Evolutionary conservation across 2,113 vertebrate genomes (phyloP).

Genomic region (Macquaria australasica): DNA sequence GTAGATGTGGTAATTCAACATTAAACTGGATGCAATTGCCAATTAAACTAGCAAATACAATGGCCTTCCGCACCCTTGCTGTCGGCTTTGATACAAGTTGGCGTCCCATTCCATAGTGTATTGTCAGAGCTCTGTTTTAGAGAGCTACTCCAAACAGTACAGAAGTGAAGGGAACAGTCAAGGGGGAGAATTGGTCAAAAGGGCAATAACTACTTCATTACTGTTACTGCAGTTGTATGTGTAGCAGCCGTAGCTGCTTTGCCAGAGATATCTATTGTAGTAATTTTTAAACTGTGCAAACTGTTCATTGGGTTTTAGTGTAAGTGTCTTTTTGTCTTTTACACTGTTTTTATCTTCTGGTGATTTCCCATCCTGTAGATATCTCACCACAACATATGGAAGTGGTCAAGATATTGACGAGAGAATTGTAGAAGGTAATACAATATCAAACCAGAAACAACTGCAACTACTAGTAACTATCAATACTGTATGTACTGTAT

Average conservation of each 20-base stretch:
- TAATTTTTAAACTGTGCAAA: not conserved
- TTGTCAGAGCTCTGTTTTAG: not conserved
- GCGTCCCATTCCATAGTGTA: not conserved
- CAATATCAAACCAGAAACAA: not conserved
- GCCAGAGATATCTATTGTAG: not conserved
- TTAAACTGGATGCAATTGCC: not conserved
- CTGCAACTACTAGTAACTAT: not conserved
- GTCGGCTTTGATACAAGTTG: no score
- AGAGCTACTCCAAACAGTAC: not conserved
- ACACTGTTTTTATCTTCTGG: not conserved
- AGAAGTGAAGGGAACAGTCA: not conserved
- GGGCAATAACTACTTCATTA: not conserved
- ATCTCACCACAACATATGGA: constrained; percentile 97
- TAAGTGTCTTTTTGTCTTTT: not conserved
- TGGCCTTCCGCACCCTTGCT: not conserved
- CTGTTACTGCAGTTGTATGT: not conserved
- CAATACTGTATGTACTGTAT: not conserved
- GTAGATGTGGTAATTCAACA: no score
- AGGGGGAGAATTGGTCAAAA: not conserved
- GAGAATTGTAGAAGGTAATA: constrained; percentile 97
- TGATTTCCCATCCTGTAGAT: constrained; percentile 82
- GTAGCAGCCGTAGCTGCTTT: not conserved
- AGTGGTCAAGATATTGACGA: constrained; percentile 98
- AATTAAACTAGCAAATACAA: not conserved
- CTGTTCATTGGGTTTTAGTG: not conserved